A percentile compares a stretch with the other conserved stretches of the same genome.
phyloP scores from a whole-genome alignment of 1,140 invertebrate species.

The Amphibalanus amphitrite region DNA sequence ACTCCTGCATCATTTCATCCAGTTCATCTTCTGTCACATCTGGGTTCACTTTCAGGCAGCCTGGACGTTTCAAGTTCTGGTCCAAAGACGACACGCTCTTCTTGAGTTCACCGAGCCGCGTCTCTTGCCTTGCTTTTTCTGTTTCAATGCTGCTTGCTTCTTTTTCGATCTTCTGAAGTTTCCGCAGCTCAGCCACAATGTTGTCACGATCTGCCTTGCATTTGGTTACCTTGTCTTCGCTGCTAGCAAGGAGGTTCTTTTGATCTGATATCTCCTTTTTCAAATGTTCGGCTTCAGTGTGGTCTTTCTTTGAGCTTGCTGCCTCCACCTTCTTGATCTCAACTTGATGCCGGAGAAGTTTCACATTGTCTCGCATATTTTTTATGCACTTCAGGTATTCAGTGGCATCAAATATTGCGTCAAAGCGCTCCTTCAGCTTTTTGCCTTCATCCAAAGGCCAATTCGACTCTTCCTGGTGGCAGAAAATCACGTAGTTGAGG shows the following conservation, averaged over 20 bases:
- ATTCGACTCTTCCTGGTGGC: conserved; percentile 93
- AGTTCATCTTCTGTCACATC: background rate
- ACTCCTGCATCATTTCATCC: background rate
- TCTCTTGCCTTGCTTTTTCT: background rate
- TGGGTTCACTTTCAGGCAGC: background rate
- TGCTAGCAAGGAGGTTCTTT: conserved; percentile 17
- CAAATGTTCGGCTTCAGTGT: conserved; percentile 5
- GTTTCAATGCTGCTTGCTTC: background rate
- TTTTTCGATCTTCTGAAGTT: background rate
- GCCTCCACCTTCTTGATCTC: conserved; percentile 6
- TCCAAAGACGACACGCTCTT: background rate
- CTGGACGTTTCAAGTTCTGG: background rate
- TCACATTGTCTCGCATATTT: conserved; percentile 40
- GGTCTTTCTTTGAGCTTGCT: conserved; percentile 8
- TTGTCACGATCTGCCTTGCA: conserved; percentile 8
- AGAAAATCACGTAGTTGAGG: conserved; percentile 92
- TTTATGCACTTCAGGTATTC: conserved; percentile 88
- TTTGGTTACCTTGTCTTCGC: conserved; percentile 9
- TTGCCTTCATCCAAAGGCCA: conserved; percentile 93
- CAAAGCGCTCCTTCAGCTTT: conserved; percentile 86
- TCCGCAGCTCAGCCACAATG: background rate
- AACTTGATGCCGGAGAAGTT: background rate
- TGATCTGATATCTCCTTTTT: conserved; percentile 12
- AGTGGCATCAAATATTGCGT: conserved; percentile 91
- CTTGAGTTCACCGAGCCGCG: background rate